Percentiles rank a stretch among this genome's conserved stretches.
These are phyloP conservation scores for Drosophila asahinai DNA, from an alignment of 1,140 invertebrate species.

Conservation along the genomic window DNA sequence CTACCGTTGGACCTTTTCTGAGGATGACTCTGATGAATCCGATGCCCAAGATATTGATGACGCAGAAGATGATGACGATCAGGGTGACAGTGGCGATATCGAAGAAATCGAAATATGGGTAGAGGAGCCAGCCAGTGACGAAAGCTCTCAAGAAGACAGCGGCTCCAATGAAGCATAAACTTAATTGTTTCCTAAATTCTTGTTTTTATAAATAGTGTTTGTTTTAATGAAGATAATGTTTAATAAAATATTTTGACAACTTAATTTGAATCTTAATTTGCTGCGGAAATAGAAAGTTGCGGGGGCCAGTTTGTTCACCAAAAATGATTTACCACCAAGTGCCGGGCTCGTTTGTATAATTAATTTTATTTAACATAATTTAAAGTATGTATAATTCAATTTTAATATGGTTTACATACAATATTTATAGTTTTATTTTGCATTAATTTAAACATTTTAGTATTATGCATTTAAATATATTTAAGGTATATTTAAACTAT, in stretches of 20 bases:
- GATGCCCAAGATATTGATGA: not conserved
- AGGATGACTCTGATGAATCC: conserved; percentile 2
- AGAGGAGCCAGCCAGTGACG: not conserved
- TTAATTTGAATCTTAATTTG: not conserved
- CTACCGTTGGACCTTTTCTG: conserved; percentile 56
- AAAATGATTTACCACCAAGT: not conserved
- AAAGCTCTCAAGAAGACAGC: conserved; percentile 1
- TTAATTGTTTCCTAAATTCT: not conserved
- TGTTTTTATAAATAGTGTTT: conserved; percentile 35
- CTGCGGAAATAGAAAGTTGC: not conserved
- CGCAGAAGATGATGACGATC: not conserved
- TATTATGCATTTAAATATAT: conserved; percentile 82
- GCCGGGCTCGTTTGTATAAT: conserved; percentile 59
- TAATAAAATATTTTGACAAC: conserved; percentile 5
- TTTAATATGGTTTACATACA: conserved; percentile 82
- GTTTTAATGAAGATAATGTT: conserved; percentile 8
- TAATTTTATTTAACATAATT: conserved; percentile 84
- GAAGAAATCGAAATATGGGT: conserved; percentile 3
- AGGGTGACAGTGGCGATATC: not conserved
- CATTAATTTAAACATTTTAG: conserved; percentile 71
- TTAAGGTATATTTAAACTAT: conserved; percentile 82
- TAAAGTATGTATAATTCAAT: conserved; percentile 80
- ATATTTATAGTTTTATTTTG: conserved; percentile 75
- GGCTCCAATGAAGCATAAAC: conserved; percentile 25
- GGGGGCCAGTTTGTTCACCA: too few relatives aligned